A percentile compares a stretch with the other conserved stretches of the same genome.
These are phyloP conservation scores for Tetragnatha montana DNA, from an alignment of 2,888 invertebrate species.

Conservation along the genomic window DNA sequence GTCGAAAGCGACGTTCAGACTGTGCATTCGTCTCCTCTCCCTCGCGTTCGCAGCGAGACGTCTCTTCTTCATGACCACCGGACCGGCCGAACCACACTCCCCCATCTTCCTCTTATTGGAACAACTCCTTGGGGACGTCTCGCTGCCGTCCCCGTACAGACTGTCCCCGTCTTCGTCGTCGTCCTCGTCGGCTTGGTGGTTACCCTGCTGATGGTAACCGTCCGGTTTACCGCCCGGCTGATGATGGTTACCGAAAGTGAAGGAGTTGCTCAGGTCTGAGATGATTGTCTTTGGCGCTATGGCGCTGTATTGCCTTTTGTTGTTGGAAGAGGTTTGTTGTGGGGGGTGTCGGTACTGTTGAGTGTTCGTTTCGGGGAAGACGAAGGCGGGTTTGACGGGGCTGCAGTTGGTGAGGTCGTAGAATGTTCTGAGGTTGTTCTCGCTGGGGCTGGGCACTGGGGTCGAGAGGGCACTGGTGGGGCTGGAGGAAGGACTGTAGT, in stretches of 20 bases:
- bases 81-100: slow-evolving; percentile 66
- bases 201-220: no score
- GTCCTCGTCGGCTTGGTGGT: slow-evolving; percentile 29
- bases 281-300: slow-evolving; percentile 61
- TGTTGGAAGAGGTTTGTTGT: background rate
- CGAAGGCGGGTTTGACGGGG: slow-evolving; percentile 45
- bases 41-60: slow-evolving; percentile 94
- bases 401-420: slow-evolving; percentile 55
- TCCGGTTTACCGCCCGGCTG: background rate
- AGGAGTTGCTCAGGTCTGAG: slow-evolving; percentile 50
- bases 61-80: slow-evolving; percentile 84
- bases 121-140: slow-evolving; percentile 15
- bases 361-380: slow-evolving; percentile 43
- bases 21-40: slow-evolving; percentile 94
- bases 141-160: slow-evolving; percentile 34
- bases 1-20: slow-evolving; percentile 95
- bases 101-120: slow-evolving; percentile 41
- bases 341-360: slow-evolving; percentile 1
- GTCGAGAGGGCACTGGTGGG: slow-evolving; percentile 24
- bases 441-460: slow-evolving; percentile 41
- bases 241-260: slow-evolving; percentile 39
- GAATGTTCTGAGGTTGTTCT: slow-evolving; percentile 38
- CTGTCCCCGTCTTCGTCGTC: slow-evolving; percentile 54
- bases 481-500: slow-evolving; percentile 65
- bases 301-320: slow-evolving; percentile 29